These are phyloP conservation scores for Lepidochrysops patricia DNA, from an alignment of 2,888 invertebrate species.

Conservation along the genomic window DNA sequence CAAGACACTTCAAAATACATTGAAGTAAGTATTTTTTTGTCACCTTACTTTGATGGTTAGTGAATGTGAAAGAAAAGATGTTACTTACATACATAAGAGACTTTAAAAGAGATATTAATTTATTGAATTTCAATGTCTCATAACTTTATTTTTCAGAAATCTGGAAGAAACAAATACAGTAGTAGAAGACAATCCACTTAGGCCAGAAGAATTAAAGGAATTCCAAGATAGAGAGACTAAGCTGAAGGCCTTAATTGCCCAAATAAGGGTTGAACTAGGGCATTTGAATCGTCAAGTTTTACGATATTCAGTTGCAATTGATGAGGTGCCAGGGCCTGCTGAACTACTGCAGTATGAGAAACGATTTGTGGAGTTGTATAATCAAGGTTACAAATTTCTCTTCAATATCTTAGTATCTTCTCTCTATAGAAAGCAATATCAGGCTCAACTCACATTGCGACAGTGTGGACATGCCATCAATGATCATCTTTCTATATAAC, in stretches of 20 bases:
- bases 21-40: constrained; percentile 37
- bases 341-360: constrained; percentile 97
- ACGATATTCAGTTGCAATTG: constrained; percentile 87
- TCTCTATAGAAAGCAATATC: too few species aligned
- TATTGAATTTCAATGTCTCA: constrained; percentile 2
- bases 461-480: too few species aligned
- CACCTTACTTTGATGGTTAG: too few species aligned
- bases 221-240: constrained; percentile 55
- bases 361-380: constrained; percentile 95
- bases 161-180: constrained; percentile 40
- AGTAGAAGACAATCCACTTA: constrained; percentile 51
- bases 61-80: not conserved
- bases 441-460: too few species aligned
- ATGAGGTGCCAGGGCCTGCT: constrained; percentile 93
- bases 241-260: constrained; percentile 48
- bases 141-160: constrained; percentile 30
- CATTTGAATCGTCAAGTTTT: constrained; percentile 86
- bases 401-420: too few species aligned
- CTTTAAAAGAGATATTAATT: too few species aligned
- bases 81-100: too few species aligned
- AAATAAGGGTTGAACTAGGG: constrained; percentile 79
- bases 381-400: constrained; percentile 78
- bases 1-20: constrained; percentile 43
- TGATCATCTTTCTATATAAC: too few species aligned
- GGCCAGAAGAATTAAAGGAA: constrained; percentile 50